A percentile compares a stretch with the other conserved stretches of the same genome.
These are phyloP conservation scores for Actenoides lindsayi DNA, from an alignment of 2,113 vertebrate genomes.

Conservation along the genomic window DNA sequence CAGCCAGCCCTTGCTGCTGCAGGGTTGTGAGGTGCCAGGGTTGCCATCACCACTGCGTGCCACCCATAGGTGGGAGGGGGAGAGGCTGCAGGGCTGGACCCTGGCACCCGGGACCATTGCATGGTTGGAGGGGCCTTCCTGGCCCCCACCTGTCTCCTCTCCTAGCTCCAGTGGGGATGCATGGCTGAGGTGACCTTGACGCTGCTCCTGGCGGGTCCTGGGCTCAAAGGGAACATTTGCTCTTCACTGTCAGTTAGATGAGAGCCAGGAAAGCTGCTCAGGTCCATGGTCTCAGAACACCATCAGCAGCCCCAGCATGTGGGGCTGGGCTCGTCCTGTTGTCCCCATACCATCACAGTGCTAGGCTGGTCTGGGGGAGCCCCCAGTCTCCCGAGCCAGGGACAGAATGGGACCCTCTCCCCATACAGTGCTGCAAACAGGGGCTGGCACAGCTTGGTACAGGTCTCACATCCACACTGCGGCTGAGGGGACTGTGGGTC, in stretches of 20 bases:
- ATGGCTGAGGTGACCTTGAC: constrained; percentile 37
- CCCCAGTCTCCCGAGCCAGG: accelerated
- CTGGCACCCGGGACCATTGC: accelerated
- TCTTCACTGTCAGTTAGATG: neutral
- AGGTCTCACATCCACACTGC: neutral
- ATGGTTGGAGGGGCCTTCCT: neutral
- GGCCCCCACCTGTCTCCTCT: neutral
- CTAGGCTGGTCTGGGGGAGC: neutral
- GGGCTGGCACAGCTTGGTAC: neutral
- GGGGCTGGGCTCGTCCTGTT: neutral
- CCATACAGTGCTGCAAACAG: accelerated
- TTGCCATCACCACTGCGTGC: accelerated
- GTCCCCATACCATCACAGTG: too few relatives aligned
- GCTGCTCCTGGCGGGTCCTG: accelerated
- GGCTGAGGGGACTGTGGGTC: neutral
- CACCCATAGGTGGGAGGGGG: neutral
- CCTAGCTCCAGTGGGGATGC: accelerated
- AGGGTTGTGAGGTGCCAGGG: neutral
- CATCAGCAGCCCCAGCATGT: accelerated
- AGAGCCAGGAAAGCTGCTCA: neutral
- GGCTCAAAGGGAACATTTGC: neutral
- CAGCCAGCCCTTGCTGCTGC: neutral
- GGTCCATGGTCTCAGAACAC: accelerated
- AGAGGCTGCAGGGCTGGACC: accelerated
- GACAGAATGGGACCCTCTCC: neutral